Evolutionary conservation across 37 sponge, comb jelly and placozoan species (phyloP).

Genomic region (Chondrilla cf. caribensis): DNA sequence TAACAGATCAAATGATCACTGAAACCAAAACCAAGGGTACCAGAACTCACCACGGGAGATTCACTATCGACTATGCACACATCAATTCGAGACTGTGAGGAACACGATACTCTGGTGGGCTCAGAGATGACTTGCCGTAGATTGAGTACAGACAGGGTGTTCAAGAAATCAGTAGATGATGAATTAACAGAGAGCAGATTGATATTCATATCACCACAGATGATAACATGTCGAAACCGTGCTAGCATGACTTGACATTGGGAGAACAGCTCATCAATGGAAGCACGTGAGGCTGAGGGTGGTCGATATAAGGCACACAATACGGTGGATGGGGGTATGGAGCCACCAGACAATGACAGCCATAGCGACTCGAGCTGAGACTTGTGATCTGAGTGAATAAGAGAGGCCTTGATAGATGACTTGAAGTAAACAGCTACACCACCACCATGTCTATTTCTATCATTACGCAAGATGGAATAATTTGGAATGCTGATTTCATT

Average conservation of each 20-base stretch:
- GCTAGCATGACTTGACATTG: not conserved
- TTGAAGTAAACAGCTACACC: slow-evolving; percentile 8
- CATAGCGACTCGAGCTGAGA: too few species aligned
- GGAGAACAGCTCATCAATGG: too few species aligned
- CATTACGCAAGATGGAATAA: not conserved
- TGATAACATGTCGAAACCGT: not conserved
- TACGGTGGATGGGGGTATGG: too few species aligned
- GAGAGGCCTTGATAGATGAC: not conserved
- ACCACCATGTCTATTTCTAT: not conserved
- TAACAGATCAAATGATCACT: slow-evolving; percentile 14
- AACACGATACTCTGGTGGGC: slow-evolving; percentile 14
- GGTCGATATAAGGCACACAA: too few species aligned
- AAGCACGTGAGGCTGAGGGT: too few species aligned
- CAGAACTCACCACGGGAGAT: not conserved
- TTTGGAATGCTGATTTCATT: not conserved
- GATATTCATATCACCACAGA: slow-evolving; percentile 14
- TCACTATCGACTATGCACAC: slow-evolving; percentile 25
- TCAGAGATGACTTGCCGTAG: not conserved
- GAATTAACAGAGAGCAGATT: not conserved
- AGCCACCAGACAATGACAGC: too few species aligned
- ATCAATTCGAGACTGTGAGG: slow-evolving; percentile 3
- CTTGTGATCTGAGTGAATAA: too few species aligned
- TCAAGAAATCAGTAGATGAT: not conserved
- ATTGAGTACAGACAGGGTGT: not conserved
- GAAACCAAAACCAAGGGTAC: slow-evolving; percentile 17